These are phyloP conservation scores for human (Homo sapiens) DNA, from an alignment of 2,113 vertebrate genomes.

Conservation along the genomic window GRCh38 chr6:24702501-24703000, in stretches of 20 bases:
- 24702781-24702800: background rate
- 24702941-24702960: too few relatives aligned
- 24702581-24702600: background rate
- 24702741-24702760: background rate
- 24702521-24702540: background rate
- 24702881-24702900: background rate
- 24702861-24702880: background rate
- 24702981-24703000: too few relatives aligned
- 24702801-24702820: background rate
- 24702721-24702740: background rate
- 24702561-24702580: background rate
- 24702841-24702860: background rate
- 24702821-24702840: background rate
- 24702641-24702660: background rate
- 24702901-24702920: background rate
- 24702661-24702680: background rate
- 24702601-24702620: background rate
- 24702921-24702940: too few relatives aligned
- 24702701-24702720: background rate
- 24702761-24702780: too few relatives aligned
- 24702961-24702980: too few relatives aligned
- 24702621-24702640: background rate
- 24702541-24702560: background rate
- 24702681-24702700: background rate
- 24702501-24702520: background rate